A percentile compares a stretch with the other conserved stretches of the same genome.
Evolutionary conservation across 2,888 invertebrate genomes (phyloP).

Genomic region (Bombylius major): DNA sequence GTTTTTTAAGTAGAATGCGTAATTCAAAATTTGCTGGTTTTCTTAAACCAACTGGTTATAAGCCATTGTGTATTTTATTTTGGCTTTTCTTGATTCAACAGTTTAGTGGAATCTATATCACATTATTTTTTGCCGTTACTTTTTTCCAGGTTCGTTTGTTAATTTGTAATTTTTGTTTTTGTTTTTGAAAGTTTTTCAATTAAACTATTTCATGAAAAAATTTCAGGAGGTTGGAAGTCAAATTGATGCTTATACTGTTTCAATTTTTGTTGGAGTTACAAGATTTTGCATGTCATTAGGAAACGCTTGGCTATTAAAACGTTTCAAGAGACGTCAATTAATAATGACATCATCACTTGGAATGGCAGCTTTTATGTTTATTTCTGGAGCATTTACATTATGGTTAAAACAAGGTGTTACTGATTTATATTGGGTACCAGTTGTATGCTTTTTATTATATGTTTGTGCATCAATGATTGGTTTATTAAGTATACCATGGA

Average conservation of each 20-base stretch:
- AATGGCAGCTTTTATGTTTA: slow-evolving; percentile 43
- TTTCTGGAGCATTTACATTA: slow-evolving; percentile 43
- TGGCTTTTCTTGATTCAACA: slow-evolving; percentile 46
- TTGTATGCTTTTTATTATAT: slow-evolving; percentile 41
- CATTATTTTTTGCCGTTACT: slow-evolving; percentile 46
- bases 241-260: slow-evolving; percentile 42
- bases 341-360: slow-evolving; percentile 41
- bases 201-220: background rate
- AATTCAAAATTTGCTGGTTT: slow-evolving; percentile 35
- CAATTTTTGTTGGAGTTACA: slow-evolving; percentile 44
- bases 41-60: slow-evolving; percentile 44
- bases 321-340: slow-evolving; percentile 41
- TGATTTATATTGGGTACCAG: slow-evolving; percentile 37
- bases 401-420: slow-evolving; percentile 35
- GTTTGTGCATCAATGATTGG: slow-evolving; percentile 48
- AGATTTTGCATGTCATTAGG: slow-evolving; percentile 45
- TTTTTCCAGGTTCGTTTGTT: slow-evolving; percentile 39
- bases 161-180: background rate
- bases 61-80: slow-evolving; percentile 43
- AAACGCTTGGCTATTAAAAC: slow-evolving; percentile 42
- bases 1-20: slow-evolving; percentile 13
- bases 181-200: background rate
- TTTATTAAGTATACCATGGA: slow-evolving; percentile 48
- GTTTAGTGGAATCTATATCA: slow-evolving; percentile 48
- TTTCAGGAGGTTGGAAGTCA: slow-evolving; percentile 39